A percentile compares a stretch with the other conserved stretches of the same genome.
Conservation (phyloP, 2,888 invertebrate species). For the Euzophera pinguis region DNA sequence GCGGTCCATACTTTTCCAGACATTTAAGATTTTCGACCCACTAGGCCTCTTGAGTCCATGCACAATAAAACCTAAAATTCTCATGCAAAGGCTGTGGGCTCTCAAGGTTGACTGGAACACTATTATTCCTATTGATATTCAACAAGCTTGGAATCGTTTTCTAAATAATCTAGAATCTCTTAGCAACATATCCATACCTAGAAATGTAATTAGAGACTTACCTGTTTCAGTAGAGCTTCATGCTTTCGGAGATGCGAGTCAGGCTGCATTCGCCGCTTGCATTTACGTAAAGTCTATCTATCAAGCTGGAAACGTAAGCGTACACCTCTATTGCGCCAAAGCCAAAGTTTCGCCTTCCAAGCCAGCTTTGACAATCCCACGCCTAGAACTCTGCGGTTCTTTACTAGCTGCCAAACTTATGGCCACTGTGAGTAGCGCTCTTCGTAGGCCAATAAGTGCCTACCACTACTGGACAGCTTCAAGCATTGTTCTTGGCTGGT, state of each 20-base stretch:
- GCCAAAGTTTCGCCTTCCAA: constrained; percentile 23
- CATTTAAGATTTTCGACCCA: constrained; percentile 26
- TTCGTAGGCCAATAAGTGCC: neutral
- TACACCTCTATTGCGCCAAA: constrained; percentile 22
- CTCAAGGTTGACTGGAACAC: constrained; percentile 19
- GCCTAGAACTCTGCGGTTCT: constrained; percentile 22
- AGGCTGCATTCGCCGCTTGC: constrained; percentile 12
- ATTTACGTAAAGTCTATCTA: constrained; percentile 16
- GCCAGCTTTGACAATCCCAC: constrained; percentile 20
- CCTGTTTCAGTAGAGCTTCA: constrained; percentile 15
- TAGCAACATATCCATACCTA: neutral
- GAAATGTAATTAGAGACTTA: neutral
- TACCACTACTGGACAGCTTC: constrained; percentile 20
- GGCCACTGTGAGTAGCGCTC: constrained; percentile 5
- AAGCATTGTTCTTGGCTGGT: constrained; percentile 19
- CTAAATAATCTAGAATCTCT: neutral
- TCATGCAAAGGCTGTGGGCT: constrained; percentile 12
- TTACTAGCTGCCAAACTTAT: constrained; percentile 19
- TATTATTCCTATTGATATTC: constrained; percentile 10
- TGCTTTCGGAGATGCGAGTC: constrained; percentile 21
- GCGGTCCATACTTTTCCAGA: constrained; percentile 21
- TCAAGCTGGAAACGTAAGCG: neutral
- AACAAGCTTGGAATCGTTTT: neutral
- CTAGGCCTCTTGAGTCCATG: constrained; percentile 21
- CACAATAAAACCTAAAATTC: constrained; percentile 18